Percentiles rank a stretch among this genome's conserved stretches.
Evolutionary conservation across 2,797 vertebrate genomes (phyloP).

Genomic region (Synaphobranchus kaupii): DNA sequence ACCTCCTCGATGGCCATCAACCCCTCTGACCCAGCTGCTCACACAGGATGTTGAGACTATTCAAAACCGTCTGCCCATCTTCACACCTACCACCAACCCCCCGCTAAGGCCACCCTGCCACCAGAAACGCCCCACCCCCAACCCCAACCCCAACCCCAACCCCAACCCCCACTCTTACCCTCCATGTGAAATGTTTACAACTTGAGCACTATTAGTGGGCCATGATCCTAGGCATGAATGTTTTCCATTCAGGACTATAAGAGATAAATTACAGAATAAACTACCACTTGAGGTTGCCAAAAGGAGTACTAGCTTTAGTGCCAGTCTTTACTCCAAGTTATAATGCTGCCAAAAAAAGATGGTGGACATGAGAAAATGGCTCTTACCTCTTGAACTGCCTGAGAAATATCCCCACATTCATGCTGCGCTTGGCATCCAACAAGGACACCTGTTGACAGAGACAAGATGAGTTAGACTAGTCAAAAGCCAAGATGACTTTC

Average conservation of each 20-base stretch:
- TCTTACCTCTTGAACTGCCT: constrained; percentile 82
- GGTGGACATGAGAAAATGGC: background rate
- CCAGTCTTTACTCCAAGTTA: background rate
- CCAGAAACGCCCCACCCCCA: constrained; percentile 29
- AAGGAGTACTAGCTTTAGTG: constrained; percentile 28
- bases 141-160: constrained; percentile 21
- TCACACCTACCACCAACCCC: constrained; percentile 35
- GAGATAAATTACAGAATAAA: constrained; percentile 16
- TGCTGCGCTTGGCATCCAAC: constrained; percentile 79
- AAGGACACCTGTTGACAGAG: constrained; percentile 69
- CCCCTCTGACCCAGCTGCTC: constrained; percentile 54
- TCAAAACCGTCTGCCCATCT: constrained; percentile 32
- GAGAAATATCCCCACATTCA: constrained; percentile 84
- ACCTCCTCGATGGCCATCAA: constrained; percentile 47
- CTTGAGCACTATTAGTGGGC: background rate
- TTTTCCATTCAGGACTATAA: constrained; percentile 36
- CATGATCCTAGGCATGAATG: constrained; percentile 22
- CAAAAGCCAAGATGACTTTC: background rate
- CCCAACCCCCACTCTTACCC: constrained; percentile 23
- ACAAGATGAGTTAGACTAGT: background rate
- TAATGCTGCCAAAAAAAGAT: constrained; percentile 17
- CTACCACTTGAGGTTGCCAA: background rate
- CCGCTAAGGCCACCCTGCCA: constrained; percentile 5
- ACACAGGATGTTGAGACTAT: constrained; percentile 14
- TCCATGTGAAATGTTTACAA: constrained; percentile 46